Evolutionary conservation across 2,888 invertebrate species (phyloP), one percentile per base, ranked within the genome.

Genomic region (Pseudeuparius sepicola): DNA sequence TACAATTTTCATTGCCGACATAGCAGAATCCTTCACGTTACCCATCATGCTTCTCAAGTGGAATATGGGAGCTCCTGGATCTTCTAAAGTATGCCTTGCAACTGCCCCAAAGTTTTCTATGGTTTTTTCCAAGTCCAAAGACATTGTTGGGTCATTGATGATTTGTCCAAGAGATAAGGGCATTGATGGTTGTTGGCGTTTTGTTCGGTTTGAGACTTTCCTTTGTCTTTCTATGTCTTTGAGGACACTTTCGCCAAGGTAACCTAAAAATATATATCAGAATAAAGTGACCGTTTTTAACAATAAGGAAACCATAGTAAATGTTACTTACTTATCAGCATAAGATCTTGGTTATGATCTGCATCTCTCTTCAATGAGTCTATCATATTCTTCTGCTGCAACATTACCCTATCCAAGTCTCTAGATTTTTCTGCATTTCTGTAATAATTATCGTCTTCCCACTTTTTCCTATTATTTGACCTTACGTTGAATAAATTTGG

Each of bases 81-180:
- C 54, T 39, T 60, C 58, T 30, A 62, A 56, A n/a, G 56, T 49
- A 16, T 56, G 51, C 37, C 50, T 57, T 1, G 57, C 51, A 3
- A 56, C 54, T 1, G 54, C 50, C 3, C 61, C 61, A 6, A 53
- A 15, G 41, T 62, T 61, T 37, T 59, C 58, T 15, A 60, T 40
- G 1, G 61, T 60, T 49, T 58, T 59, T n/a, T 55, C 49, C 25
- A 62, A 45, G 40, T 63, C 59, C 2, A 63, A 31, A 42, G 52
- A 54, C 2, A 50, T 45, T 16, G 50, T 51, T 3, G 59, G 61
- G 43, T 62, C 57, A 3, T 43, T 44, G 14, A 55, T 30, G 12
- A 55, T 31, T 12, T 40, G 44, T 29, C 37, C 40, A 24, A 50
- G n/a, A 5, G 45, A 39, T 13, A 45, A 31, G 10, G 10, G 23